phyloP scores from a whole-genome alignment of 2,113 vertebrate species.

The human (Homo sapiens) region GRCh38 chr4:95972001-95972500 shows the following conservation, averaged over 20 bases:
- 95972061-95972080: not conserved
- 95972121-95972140: not conserved
- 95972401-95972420: not conserved
- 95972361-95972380: not conserved
- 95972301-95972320: not conserved
- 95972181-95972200: not conserved
- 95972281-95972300: not conserved
- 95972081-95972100: not conserved
- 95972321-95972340: not conserved
- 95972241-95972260: not conserved
- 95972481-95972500: not conserved
- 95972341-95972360: not conserved
- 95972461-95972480: not conserved
- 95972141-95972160: not conserved
- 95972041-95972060: no score
- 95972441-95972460: not conserved
- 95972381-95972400: not conserved
- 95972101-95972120: no score
- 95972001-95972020: not conserved
- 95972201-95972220: not conserved
- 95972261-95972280: no score
- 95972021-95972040: not conserved
- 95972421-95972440: not conserved
- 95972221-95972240: not conserved
- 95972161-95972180: not conserved